Evolutionary conservation across 2,797 vertebrate species (phyloP), one percentile per base, ranked within the genome.

Genomic region (Darevskia nairensis): DNA sequence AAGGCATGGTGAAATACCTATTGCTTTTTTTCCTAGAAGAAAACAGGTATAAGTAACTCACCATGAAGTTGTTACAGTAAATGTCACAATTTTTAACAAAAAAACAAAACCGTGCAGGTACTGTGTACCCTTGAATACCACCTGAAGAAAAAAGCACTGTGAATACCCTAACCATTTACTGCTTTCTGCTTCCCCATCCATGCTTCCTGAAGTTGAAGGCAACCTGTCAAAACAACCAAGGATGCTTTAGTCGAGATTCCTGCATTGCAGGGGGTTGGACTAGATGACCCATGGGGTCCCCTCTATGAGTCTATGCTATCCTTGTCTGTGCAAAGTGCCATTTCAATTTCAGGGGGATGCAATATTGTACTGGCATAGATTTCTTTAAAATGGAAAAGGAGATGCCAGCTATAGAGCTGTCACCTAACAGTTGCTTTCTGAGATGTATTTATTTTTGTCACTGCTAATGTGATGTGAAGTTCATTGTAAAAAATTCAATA

Each of bases 401-500:
- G 89, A 84, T 85, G 64, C 19, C 86, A 59, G 0, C 71, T 86
- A 86, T 92, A 87, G 87, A 91, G 87, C 29, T 11, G 41, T n/a
- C 50, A 55, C 50, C 50, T 13, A 55, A 15, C 50, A 55, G 69
- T 74, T 2, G 79, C 8, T 71, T 84, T 82, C 50, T 55, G 50
- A 55, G 50, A 55, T 55, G 2, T 85, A 86, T 86, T 44, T 88
- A 2, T 72, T 84, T 92, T 83, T 89, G 87, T 93, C 91, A 94
- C 77, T 61, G 88, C 41, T 92, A 91, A 93, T 94, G 92, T 91
- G 80, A 92, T 92, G 82, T 94, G n/a, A 29, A 89, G n/a, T 90
- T 93, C 89, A 82, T 96, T 94, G 86, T 89, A 90, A 94, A 95
- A 95, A 92, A 92, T 91, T 94, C 79, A 94, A 89, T 92, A 93